Evolutionary conservation across 2,888 invertebrate genomes (phyloP).

Genomic region (Cynaeus angustus): DNA sequence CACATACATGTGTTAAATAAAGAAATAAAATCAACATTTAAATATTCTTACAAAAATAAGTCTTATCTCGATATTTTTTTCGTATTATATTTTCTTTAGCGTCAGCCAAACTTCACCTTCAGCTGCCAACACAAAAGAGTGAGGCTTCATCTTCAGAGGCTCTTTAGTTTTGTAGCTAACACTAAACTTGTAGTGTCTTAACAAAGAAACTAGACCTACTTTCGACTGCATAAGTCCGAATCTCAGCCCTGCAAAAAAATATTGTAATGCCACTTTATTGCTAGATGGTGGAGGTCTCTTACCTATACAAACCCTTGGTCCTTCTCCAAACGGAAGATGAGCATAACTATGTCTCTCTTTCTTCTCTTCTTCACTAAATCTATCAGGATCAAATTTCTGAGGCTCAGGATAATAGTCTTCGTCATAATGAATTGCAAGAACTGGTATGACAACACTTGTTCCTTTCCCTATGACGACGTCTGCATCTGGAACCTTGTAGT

Average conservation of each 20-base stretch:
- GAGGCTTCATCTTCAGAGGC: constrained; percentile 49
- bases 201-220: constrained; percentile 42
- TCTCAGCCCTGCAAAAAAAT: constrained; percentile 49
- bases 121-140: constrained; percentile 42
- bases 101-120: constrained; percentile 31
- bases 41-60: too few relatives aligned
- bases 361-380: constrained; percentile 56
- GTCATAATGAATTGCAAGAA: constrained; percentile 63
- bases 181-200: constrained; percentile 50
- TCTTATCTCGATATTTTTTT: too few relatives aligned
- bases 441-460: constrained; percentile 59
- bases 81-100: constrained; percentile 25
- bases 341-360: constrained; percentile 39
- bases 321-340: constrained; percentile 54
- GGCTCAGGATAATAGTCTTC: constrained; percentile 60
- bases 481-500: constrained; percentile 62
- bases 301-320: constrained; percentile 58
- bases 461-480: constrained; percentile 63
- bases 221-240: constrained; percentile 55
- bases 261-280: not conserved
- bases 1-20: too few relatives aligned
- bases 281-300: too few relatives aligned
- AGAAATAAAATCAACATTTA: too few relatives aligned
- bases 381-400: constrained; percentile 54
- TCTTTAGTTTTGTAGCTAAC: constrained; percentile 49